Evolutionary conservation across 2,113 vertebrate species (phyloP), one percentile per base, ranked within the genome.

Genomic region (Holacanthus passer): DNA sequence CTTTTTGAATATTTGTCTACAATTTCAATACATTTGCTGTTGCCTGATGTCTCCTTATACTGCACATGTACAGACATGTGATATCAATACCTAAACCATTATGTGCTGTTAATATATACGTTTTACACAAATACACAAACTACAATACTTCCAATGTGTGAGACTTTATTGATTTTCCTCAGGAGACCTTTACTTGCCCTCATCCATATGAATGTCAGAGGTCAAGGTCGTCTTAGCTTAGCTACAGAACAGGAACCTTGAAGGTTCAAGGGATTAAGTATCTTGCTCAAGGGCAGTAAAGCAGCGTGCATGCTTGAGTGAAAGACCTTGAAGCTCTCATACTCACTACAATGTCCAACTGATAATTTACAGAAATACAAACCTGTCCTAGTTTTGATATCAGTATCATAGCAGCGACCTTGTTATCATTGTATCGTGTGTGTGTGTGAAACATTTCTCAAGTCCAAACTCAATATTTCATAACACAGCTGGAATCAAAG

Each of bases 401-500:
- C 29, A 0, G 8, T 48, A n/a, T 50, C 45, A 29, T 37, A 22
- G 50, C 20, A 2, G 35, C 41, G 70, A 83, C 66, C 37, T 64
- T 65, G 19, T 71, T 72, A 43, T 41, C 29, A 5, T 20, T 37
- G n/a, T 20, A 11, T 67, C 72, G 58, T 12, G 12, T 29, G 67
- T 29, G 67, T 2, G 32, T 41, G 45, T 13, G 45, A 78, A 78
- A 41, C 35, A 45, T 85, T 79, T 71, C 22, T 50, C 68, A 80
- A 79, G 50, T 32, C 3, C 41, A 60, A 52, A 71, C 27, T 81
- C 19, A 22, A 11, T 43, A 48, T 81, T 78, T 82, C 79, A 48
- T 84, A 79, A 77, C 77, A 32, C 72, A 37, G 69, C 52, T 69
- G 77, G 62, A 79, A 32, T 52, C 24, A 47, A 58, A 83, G 87